phyloP scores from a whole-genome alignment of 2,113 vertebrate species.

The Gnathonemus longibarbis region DNA sequence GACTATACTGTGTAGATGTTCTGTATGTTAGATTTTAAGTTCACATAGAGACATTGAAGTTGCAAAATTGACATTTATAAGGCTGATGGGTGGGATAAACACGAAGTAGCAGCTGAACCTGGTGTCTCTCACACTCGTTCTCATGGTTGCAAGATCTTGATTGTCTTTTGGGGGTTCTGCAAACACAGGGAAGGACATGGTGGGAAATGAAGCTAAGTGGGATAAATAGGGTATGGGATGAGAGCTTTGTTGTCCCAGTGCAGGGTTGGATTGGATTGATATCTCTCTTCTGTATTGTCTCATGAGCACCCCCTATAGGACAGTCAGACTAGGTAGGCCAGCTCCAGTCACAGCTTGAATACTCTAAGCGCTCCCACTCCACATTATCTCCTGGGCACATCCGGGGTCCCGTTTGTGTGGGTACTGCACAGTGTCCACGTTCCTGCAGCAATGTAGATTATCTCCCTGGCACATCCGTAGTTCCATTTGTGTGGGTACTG shows the following conservation, averaged over 20 bases:
- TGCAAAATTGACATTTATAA: neutral
- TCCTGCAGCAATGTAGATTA: neutral
- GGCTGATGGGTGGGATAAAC: neutral
- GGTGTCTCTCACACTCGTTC: conserved; percentile 23
- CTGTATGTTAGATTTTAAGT: neutral
- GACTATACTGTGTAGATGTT: neutral
- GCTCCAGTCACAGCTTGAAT: neutral
- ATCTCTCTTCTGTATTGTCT: conserved; percentile 18
- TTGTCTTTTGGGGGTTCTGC: conserved; percentile 22
- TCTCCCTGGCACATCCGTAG: neutral
- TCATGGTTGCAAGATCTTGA: conserved; percentile 23
- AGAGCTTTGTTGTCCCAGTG: conserved; percentile 22
- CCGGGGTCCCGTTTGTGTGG: neutral
- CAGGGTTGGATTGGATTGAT: conserved; percentile 16
- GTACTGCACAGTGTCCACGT: neutral
- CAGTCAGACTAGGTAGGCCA: neutral
- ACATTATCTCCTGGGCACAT: neutral
- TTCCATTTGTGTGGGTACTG: neutral
- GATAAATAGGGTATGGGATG: conserved; percentile 16
- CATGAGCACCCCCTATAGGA: neutral
- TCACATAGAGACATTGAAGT: neutral
- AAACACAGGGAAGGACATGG: conserved; percentile 18
- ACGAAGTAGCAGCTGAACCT: neutral
- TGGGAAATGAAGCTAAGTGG: neutral
- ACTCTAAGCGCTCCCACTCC: neutral